A percentile compares a stretch with the other conserved stretches of the same genome.
Evolutionary conservation across 2,797 vertebrate genomes (phyloP).

Genomic region (Sebastes matsubarae): DNA sequence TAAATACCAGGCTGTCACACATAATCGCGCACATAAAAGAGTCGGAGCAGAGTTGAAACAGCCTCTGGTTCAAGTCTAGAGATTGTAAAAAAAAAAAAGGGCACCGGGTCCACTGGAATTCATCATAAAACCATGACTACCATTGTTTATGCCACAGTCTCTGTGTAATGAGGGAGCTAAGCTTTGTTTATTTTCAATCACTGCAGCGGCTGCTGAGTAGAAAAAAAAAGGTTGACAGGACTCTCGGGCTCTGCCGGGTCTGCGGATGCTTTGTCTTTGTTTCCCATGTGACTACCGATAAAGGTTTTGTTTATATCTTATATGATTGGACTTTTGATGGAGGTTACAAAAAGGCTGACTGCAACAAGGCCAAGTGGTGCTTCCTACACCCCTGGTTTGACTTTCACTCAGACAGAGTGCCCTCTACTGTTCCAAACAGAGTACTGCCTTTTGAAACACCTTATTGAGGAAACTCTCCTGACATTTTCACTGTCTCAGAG

Average conservation of each 20-base stretch:
- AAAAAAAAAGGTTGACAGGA: conserved; percentile 16
- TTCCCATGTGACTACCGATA: not conserved
- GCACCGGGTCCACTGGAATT: conserved; percentile 47
- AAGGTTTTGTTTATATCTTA: conserved; percentile 10
- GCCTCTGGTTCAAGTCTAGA: conserved; percentile 28
- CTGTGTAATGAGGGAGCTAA: conserved; percentile 42
- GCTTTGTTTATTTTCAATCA: conserved; percentile 47
- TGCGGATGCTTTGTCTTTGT: not conserved
- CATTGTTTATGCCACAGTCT: conserved; percentile 49
- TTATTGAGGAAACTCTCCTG: not conserved
- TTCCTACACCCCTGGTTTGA: not conserved
- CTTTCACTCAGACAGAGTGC: conserved; percentile 31
- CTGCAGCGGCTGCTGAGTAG: conserved; percentile 1
- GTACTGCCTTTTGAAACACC: not conserved
- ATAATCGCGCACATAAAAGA: conserved; percentile 26
- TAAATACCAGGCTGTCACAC: conserved; percentile 51
- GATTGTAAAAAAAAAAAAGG: conserved; percentile 33
- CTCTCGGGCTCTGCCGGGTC: conserved; percentile 3
- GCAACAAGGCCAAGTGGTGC: not conserved
- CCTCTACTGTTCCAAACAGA: conserved; percentile 54
- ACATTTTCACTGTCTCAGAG: not conserved
- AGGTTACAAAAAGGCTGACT: not conserved
- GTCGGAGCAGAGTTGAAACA: conserved; percentile 1
- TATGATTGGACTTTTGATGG: conserved; percentile 6
- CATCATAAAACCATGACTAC: conserved; percentile 46